These are phyloP conservation scores for Baccha elongata DNA, from an alignment of 2,888 invertebrate species.

Conservation along the genomic window DNA sequence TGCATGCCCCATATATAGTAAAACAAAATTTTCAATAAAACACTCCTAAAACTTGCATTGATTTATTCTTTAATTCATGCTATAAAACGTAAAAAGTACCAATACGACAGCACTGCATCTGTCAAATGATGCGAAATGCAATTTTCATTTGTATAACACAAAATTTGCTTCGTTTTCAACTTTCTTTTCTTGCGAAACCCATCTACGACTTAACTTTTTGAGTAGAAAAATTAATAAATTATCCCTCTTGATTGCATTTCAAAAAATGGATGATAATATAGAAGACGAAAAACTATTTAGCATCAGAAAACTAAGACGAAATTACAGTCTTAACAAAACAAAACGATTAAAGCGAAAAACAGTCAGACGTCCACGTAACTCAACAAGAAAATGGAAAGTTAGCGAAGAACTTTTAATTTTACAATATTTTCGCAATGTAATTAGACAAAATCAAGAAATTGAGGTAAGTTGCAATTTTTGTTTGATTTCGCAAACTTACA, in stretches of 20 bases:
- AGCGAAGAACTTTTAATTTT: slow-evolving; percentile 24
- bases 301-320: background rate
- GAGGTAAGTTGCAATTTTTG: background rate
- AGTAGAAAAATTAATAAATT: background rate
- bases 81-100: no score
- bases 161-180: slow-evolving; percentile 6
- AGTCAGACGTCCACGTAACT: slow-evolving; percentile 8
- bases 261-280: slow-evolving; percentile 4
- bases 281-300: slow-evolving; percentile 15
- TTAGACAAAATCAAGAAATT: slow-evolving; percentile 6
- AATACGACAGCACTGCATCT: background rate
- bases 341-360: slow-evolving; percentile 4
- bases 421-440: slow-evolving; percentile 27
- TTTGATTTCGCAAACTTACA: background rate
- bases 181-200: slow-evolving; percentile 17
- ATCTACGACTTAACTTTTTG: background rate
- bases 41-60: no score
- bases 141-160: no score
- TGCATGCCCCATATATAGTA: no score
- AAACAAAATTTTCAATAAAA: no score
- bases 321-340: background rate
- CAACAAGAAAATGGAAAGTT: slow-evolving; percentile 19
- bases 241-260: background rate
- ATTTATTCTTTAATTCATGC: no score
- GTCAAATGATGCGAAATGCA: background rate